These are phyloP conservation scores for Napeogenes inachia DNA, from an alignment of 2,888 invertebrate species.

Conservation along the genomic window DNA sequence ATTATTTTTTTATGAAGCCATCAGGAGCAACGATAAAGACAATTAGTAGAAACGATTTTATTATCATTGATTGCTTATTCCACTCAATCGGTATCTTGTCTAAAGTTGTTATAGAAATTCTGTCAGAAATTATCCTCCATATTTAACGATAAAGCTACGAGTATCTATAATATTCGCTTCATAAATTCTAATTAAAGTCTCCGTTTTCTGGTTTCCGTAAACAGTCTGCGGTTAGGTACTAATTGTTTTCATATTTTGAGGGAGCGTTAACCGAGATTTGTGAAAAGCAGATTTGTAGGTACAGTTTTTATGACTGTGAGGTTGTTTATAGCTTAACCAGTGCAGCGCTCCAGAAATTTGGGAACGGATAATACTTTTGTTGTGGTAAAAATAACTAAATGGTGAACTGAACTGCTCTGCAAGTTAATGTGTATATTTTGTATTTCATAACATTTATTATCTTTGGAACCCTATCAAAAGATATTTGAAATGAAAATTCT, in stretches of 20 bases:
- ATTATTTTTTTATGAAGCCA: neutral
- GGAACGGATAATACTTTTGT: constrained; percentile 34
- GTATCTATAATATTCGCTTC: neutral
- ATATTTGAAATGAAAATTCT: constrained; percentile 8
- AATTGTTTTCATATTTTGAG: constrained; percentile 59
- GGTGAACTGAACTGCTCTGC: too few species aligned
- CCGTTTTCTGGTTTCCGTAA: constrained; percentile 27
- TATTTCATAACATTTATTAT: too few species aligned
- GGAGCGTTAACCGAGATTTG: constrained; percentile 37
- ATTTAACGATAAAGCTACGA: constrained; percentile 34
- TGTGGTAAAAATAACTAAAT: neutral
- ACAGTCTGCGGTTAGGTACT: constrained; percentile 32
- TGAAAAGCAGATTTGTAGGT: constrained; percentile 37
- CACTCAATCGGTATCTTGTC: constrained; percentile 3
- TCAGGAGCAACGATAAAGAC: neutral
- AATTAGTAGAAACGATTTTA: neutral
- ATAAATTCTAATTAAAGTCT: constrained; percentile 61
- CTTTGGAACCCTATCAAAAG: too few species aligned
- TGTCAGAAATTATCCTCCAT: constrained; percentile 8
- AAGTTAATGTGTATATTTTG: too few species aligned
- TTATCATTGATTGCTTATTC: neutral
- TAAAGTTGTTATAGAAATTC: constrained; percentile 30
- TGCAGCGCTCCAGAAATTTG: constrained; percentile 36
- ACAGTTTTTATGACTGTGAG: constrained; percentile 41
- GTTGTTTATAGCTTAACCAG: constrained; percentile 42